Evolutionary conservation across 1,140 invertebrate species (phyloP), one percentile per base, ranked within the genome.

Genomic region (Drosophila triauraria): DNA sequence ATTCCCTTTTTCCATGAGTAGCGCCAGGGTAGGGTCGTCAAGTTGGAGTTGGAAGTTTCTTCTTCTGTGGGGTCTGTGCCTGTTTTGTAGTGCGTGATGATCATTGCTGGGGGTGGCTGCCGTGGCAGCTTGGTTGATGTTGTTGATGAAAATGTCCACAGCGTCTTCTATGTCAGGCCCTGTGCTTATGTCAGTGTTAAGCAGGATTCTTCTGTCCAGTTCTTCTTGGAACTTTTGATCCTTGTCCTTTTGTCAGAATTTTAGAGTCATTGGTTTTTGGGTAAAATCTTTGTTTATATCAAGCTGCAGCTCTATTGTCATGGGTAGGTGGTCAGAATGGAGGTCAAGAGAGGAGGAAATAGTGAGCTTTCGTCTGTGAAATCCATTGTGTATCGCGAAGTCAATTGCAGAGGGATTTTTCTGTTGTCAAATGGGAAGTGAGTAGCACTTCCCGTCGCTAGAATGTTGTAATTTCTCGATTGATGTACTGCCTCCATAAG

Each of bases 121-220:
- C n/a, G 5, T 44, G 15, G 65, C 47, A 4, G 54, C 54, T 30
- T 43, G 13, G 2, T 69, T 47, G 0, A 69, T 53, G 15, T 60
- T 69, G 6, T 3, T 27, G 0, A 48, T 32, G n/a, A 60, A 9
- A 1, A 54, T 47, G 13, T 65, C 43, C 3, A 65, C 12, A 7
- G 44, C 30, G 10, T 65, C 63, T 3, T 65, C 63, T 7, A 60
- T 60, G 17, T 61, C 65, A 7, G 38, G 12, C 0, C 30, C 57
- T 2, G 48, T 25, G 0, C 8, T n/a, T 8, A 60, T 54, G 6
- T 69, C 48, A 1, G 50, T 30, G 32, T 54, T 54, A 0, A 60
- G 47, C 2, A 60, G 13, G 1, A 57, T 17, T 13, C 46, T 53
- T 25, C 46, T 27, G 23, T 54, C 42, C 1, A 69, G 20, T 6